Evolutionary conservation across 2,888 invertebrate species (phyloP).

Genomic region (Beris morrisii): DNA sequence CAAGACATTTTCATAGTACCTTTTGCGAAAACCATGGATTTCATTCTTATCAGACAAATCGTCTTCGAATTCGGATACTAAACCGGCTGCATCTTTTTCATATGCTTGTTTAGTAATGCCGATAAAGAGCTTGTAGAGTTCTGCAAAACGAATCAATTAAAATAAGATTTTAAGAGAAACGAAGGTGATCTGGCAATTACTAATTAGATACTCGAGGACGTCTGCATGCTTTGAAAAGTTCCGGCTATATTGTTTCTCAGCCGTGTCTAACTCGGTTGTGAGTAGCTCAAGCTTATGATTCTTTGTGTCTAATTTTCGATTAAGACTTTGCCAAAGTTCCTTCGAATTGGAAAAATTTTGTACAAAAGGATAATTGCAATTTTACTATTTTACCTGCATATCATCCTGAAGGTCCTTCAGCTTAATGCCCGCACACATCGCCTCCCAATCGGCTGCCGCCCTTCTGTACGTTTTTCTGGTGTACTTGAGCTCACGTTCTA

Average conservation of each 20-base stretch:
- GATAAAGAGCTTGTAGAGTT: conserved; percentile 35
- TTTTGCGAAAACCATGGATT: conserved; percentile 41
- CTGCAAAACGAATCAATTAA: conserved; percentile 1
- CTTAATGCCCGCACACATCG: conserved; percentile 47
- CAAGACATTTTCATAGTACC: conserved; percentile 47
- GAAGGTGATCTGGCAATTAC: conserved; percentile 30
- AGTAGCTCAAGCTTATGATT: conserved; percentile 46
- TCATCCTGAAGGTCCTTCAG: conserved; percentile 46
- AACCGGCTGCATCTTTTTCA: conserved; percentile 45
- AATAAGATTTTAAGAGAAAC: background rate
- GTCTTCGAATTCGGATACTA: conserved; percentile 46
- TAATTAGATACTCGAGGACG: conserved; percentile 47
- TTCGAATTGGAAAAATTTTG: conserved; percentile 21
- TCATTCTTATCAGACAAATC: conserved; percentile 42
- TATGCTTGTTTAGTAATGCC: conserved; percentile 44
- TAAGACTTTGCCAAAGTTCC: conserved; percentile 44
- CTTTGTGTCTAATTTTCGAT: conserved; percentile 44
- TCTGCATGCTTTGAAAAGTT: conserved; percentile 45
- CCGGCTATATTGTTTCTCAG: conserved; percentile 46
- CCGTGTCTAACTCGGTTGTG: conserved; percentile 45
- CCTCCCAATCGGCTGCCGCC: conserved; percentile 47
- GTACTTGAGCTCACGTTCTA: conserved; percentile 47
- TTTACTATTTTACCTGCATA: conserved; percentile 37
- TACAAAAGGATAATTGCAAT: too few relatives aligned
- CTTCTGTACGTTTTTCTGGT: conserved; percentile 45